These are phyloP conservation scores for Marasmarcha lunaedactyla DNA, from an alignment of 2,888 invertebrate genomes.

Conservation along the genomic window DNA sequence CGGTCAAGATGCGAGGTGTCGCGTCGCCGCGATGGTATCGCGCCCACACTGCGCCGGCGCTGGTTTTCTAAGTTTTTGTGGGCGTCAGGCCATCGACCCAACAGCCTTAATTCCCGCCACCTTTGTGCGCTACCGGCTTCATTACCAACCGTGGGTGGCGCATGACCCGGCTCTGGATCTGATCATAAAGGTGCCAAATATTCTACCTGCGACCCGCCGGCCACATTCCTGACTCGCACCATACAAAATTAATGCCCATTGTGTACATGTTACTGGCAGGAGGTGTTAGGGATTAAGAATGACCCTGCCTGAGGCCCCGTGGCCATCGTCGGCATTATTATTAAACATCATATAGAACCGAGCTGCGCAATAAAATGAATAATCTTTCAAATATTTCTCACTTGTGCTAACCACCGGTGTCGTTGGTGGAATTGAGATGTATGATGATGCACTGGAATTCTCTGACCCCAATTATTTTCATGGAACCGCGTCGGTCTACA, in stretches of 20 bases:
- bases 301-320: slow-evolving; percentile 20
- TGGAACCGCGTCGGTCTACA: slow-evolving; percentile 52
- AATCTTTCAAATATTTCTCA: neutral
- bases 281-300: slow-evolving; percentile 33
- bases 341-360: neutral
- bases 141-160: slow-evolving; percentile 65
- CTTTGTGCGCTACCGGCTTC: slow-evolving; percentile 66
- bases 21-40: slow-evolving; percentile 43
- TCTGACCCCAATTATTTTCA: slow-evolving; percentile 66
- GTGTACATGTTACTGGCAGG: slow-evolving; percentile 31
- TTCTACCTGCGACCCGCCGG: slow-evolving; percentile 56
- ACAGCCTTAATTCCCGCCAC: slow-evolving; percentile 52
- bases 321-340: slow-evolving; percentile 1
- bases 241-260: slow-evolving; percentile 64
- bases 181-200: slow-evolving; percentile 68
- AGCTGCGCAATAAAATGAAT: neutral
- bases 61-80: slow-evolving; percentile 67
- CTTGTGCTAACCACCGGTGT: neutral
- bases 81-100: slow-evolving; percentile 66
- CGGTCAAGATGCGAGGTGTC: slow-evolving; percentile 29
- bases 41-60: slow-evolving; percentile 24
- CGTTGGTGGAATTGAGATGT: slow-evolving; percentile 53
- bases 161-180: slow-evolving; percentile 61
- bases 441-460: slow-evolving; percentile 54
- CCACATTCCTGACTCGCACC: slow-evolving; percentile 54